Conservation (phyloP, 2,888 invertebrate species). For the Colostygia pectinataria region DNA sequence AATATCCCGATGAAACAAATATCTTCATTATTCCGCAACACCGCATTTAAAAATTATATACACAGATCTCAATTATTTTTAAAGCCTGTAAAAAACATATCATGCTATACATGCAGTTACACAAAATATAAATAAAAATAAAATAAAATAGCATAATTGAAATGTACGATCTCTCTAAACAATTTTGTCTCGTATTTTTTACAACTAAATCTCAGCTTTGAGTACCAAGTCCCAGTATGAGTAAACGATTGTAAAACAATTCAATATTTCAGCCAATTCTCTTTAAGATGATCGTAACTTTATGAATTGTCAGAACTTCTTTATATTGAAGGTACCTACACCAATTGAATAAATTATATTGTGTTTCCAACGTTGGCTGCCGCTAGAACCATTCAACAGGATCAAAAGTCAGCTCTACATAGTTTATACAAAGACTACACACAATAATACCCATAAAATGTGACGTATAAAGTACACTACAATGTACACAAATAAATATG, state of each 20-base stretch:
- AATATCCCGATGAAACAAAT: too few species aligned
- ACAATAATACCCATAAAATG: conserved; percentile 3
- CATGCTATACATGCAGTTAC: conserved; percentile 10
- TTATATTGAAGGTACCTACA: conserved; percentile 1
- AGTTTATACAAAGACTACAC: conserved; percentile 7
- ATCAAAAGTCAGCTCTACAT: background rate
- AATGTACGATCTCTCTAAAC: background rate
- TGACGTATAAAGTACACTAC: conserved; percentile 17
- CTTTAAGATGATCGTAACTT: background rate
- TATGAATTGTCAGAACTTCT: background rate
- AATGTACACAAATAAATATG: conserved; percentile 27
- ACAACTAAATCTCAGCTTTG: too few species aligned
- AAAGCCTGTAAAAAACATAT: background rate
- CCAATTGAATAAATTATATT: background rate
- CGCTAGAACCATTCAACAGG: background rate
- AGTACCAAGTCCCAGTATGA: too few species aligned
- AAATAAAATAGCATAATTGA: background rate
- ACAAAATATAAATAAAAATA: background rate
- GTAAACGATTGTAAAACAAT: too few species aligned
- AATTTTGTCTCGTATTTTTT: background rate
- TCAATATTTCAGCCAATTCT: too few species aligned
- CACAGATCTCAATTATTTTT: background rate
- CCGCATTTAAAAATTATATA: background rate
- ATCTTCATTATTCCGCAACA: conserved; percentile 1
- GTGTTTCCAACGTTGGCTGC: background rate